Evolutionary conservation across 2,888 invertebrate genomes (phyloP), one percentile per base, ranked within the genome.

Genomic region (Agrotis segetum): DNA sequence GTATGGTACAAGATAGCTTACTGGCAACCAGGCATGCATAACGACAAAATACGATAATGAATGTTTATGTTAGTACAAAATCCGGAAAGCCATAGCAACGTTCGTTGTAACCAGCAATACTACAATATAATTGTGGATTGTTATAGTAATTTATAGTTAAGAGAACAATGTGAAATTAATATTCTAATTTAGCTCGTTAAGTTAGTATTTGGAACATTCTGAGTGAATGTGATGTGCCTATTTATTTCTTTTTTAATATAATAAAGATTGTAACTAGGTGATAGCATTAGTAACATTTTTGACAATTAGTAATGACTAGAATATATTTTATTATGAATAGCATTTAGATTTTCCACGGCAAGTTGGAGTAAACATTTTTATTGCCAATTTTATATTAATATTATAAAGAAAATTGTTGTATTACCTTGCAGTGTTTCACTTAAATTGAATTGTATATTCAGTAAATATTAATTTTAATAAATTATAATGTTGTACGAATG

Each of bases 181-280:
- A 87, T 91, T 89, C 87, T 88, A 90, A 88, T 87, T 86, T 91
- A 92, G 89, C 88, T 88, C 87, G 85, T 89, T 92, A 92, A 91
- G 90, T 91, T 92, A 89, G 87, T 88, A 87, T 89, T 90, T 91
- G 83, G 85, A 84, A 91, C 94, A 93, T 95, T 95, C 94, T 85
- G 87, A 85, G 86, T 89, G 95, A 94, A 94, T 95, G 94, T 91
- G 85, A 90, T 92, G 94, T 95, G 94, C 93, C 94, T 95, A 95
- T 95, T 95, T 95, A 95, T 95, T 95, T 93, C 90, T 86, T 91
- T 94, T 93, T 92, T 89, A 92, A 88, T 89, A 90, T 90, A 89
- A 90, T 89, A 88, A 92, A 90, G 89, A 93, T 90, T 92, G 90
- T 94, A 92, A 90, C 89, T 93, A 93, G 91, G 89, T 93, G 86